phyloP scores from a whole-genome alignment of 2,797 vertebrate genomes.

The Mormyrops boulengeri region DNA sequence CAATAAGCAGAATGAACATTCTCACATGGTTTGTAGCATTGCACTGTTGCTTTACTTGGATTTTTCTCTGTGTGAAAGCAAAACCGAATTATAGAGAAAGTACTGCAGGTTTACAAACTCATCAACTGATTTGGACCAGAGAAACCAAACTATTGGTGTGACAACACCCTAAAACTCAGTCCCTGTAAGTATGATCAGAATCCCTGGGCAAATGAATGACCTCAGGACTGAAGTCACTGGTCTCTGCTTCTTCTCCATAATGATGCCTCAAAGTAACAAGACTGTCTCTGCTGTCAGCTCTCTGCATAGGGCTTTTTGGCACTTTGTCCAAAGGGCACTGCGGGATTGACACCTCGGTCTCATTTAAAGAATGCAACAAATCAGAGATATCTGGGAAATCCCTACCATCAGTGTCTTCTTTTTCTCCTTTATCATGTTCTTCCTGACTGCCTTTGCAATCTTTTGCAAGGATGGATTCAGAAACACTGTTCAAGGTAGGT shows the following conservation, averaged over 20 bases:
- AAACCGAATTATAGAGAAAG: not conserved
- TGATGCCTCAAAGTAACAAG: slow-evolving; percentile 14
- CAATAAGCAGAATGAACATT: not conserved
- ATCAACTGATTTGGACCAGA: not conserved
- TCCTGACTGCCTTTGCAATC: slow-evolving; percentile 1
- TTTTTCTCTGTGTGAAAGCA: not conserved
- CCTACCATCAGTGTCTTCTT: slow-evolving; percentile 49
- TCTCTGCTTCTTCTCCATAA: slow-evolving; percentile 8
- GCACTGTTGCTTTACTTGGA: not conserved
- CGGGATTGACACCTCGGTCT: slow-evolving; percentile 35
- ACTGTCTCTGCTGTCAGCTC: not conserved
- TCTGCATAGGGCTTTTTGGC: slow-evolving; percentile 13
- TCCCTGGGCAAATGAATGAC: slow-evolving; percentile 11
- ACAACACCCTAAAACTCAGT: slow-evolving; percentile 53
- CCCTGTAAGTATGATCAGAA: slow-evolving; percentile 50
- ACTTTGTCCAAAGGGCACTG: slow-evolving; percentile 11
- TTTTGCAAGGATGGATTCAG: slow-evolving; percentile 1
- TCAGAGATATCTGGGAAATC: slow-evolving; percentile 71
- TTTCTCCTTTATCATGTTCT: slow-evolving; percentile 17
- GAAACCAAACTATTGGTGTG: not conserved
- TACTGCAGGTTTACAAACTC: not conserved
- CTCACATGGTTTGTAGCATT: not conserved
- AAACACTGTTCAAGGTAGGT: slow-evolving; percentile 7
- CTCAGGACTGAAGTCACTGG: slow-evolving; percentile 22
- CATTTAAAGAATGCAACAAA: slow-evolving; percentile 55